Evolutionary conservation across 2,113 vertebrate genomes (phyloP).

Genomic region (Pseudorasbora parva): DNA sequence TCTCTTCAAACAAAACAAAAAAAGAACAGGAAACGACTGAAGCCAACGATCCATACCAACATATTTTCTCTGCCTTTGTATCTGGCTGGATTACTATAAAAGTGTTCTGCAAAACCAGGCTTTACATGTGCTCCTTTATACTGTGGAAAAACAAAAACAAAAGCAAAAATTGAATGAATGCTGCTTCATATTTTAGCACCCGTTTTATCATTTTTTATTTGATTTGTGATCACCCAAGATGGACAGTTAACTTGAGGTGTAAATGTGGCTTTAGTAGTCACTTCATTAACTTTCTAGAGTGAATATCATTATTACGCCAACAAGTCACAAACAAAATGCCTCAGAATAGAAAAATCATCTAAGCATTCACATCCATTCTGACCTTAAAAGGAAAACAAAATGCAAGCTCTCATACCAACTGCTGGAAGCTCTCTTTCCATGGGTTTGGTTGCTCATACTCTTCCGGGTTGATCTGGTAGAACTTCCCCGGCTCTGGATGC

Average conservation of each 20-base stretch:
- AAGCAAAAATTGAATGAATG: neutral
- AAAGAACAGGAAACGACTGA: neutral
- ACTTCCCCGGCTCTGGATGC: conserved; percentile 98
- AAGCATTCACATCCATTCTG: conserved; percentile 12
- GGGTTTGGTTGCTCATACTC: conserved; percentile 98
- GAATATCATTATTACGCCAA: neutral
- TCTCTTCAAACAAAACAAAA: neutral
- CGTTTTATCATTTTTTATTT: neutral
- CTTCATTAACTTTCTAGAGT: conserved; percentile 1
- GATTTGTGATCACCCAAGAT: neutral
- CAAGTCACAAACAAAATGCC: conserved; percentile 8
- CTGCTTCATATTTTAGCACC: neutral
- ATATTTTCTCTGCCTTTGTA: conserved; percentile 95
- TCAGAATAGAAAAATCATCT: neutral
- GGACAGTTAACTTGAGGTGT: neutral
- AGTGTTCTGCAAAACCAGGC: conserved; percentile 98
- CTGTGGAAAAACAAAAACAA: conserved; percentile 74
- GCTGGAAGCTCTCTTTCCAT: conserved; percentile 99
- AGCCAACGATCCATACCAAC: conserved; percentile 67
- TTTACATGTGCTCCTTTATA: conserved; percentile 99
- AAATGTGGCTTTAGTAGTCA: neutral
- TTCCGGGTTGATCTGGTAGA: conserved; percentile 98
- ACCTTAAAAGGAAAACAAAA: neutral
- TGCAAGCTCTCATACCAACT: conserved; percentile 82
- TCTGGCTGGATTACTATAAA: conserved; percentile 98